Percentiles rank a stretch among this genome's conserved stretches.
phyloP scores from a whole-genome alignment of 1,140 invertebrate genomes.

The Choristoneura fumiferana region DNA sequence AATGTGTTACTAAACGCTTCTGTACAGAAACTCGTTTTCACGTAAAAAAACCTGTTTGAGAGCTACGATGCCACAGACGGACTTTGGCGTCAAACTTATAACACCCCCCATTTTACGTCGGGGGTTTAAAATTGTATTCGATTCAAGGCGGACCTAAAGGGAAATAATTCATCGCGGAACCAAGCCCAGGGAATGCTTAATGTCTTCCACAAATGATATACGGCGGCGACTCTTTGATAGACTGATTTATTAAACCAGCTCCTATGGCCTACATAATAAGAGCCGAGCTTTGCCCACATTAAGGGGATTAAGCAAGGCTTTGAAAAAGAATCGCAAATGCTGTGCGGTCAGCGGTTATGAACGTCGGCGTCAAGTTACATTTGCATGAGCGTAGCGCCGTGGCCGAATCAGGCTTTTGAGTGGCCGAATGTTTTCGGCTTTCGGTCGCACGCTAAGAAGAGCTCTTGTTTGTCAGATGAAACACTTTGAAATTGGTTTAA shows the following conservation, averaged over 20 bases:
- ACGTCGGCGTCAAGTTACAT: not conserved
- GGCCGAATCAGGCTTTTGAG: too few relatives aligned
- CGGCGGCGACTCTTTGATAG: conserved; percentile 11
- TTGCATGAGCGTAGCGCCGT: not conserved
- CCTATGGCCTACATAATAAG: conserved; percentile 8
- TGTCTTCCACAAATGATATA: conserved; percentile 17
- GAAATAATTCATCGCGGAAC: conserved; percentile 11
- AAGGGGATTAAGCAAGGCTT: conserved; percentile 16
- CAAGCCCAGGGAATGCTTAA: conserved; percentile 10
- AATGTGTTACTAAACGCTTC: too few relatives aligned
- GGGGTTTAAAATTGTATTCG: not conserved
- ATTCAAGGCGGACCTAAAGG: conserved; percentile 1
- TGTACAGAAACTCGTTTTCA: too few relatives aligned
- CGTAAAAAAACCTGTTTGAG: too few relatives aligned
- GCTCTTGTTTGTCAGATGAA: too few relatives aligned
- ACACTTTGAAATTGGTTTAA: too few relatives aligned
- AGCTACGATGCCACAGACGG: too few relatives aligned
- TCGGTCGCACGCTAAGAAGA: too few relatives aligned
- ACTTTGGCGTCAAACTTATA: too few relatives aligned
- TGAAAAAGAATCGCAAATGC: conserved; percentile 16
- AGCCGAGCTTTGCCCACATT: conserved; percentile 2
- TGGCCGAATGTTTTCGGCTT: too few relatives aligned
- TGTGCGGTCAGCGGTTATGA: conserved; percentile 8
- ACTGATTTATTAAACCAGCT: conserved; percentile 17
- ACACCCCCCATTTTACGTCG: too few relatives aligned